A percentile compares a stretch with the other conserved stretches of the same genome.
Conservation (phyloP, 2,797 vertebrate species). For the Argentina silus region DNA sequence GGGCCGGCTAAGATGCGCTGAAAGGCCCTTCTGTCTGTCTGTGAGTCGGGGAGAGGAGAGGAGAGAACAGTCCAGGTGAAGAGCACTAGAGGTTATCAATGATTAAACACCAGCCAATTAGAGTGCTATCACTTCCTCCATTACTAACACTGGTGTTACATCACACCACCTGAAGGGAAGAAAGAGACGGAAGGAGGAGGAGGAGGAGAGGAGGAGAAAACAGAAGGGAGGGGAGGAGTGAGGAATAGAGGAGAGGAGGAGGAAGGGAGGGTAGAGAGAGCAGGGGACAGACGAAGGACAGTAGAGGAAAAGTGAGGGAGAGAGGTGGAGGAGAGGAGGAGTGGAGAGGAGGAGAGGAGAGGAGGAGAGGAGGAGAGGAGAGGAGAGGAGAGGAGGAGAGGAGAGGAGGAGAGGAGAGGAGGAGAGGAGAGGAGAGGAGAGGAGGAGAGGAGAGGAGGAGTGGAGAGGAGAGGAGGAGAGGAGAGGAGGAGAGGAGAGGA, state of each 20-base stretch:
- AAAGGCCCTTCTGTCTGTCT: neutral
- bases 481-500: neutral
- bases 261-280: conserved; percentile 1
- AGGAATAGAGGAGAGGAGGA: conserved; percentile 53
- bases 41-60: neutral
- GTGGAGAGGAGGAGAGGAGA: neutral
- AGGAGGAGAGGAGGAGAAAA: conserved; percentile 51
- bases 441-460: conserved; percentile 26
- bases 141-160: conserved; percentile 48
- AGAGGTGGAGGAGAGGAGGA: conserved; percentile 4
- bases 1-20: neutral
- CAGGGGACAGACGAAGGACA: neutral
- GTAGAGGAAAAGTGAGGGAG: neutral
- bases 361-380: neutral
- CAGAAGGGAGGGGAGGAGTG: conserved; percentile 35
- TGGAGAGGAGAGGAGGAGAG: neutral
- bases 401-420: conserved; percentile 41
- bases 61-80: neutral
- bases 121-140: conserved; percentile 39
- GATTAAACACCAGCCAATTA: conserved; percentile 49
- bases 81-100: conserved; percentile 46
- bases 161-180: conserved; percentile 34
- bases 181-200: conserved; percentile 39
- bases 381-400: conserved; percentile 33
- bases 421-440: conserved; percentile 43